Conservation (phyloP, 2,797 vertebrate species). For the Sebastes vulpes region DNA sequence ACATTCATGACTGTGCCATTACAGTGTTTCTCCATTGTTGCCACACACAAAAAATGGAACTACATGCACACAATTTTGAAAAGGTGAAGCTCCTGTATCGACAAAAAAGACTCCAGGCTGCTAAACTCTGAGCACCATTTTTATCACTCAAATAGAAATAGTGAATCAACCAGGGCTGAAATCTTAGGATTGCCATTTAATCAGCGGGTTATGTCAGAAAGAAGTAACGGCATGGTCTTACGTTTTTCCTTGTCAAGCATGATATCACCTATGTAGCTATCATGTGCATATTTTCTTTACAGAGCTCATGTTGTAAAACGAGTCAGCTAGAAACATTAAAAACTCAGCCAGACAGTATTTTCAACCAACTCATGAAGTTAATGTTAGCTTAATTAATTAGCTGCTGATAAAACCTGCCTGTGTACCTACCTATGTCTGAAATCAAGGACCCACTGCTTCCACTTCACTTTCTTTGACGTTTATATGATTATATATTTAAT, state of each 20-base stretch:
- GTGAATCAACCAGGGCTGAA: background rate
- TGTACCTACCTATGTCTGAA: background rate
- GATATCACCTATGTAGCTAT: background rate
- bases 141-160: no score
- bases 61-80: no score
- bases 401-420: background rate
- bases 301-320: background rate
- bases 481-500: background rate
- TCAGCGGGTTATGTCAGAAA: no score
- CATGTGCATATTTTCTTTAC: background rate
- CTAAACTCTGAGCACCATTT: no score
- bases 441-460: background rate
- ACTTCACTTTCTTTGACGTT: background rate
- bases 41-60: no score
- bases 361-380: background rate
- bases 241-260: background rate
- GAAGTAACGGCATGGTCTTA: background rate
- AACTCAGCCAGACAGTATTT: background rate
- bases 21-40: no score
- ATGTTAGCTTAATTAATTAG: background rate
- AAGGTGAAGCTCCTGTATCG: no score
- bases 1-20: no score
- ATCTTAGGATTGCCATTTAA: background rate
- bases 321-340: background rate
- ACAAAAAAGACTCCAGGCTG: no score